Base-by-base conservation (phyloP, 2,888 invertebrate species). In the Oxystoma pomonae region DNA sequence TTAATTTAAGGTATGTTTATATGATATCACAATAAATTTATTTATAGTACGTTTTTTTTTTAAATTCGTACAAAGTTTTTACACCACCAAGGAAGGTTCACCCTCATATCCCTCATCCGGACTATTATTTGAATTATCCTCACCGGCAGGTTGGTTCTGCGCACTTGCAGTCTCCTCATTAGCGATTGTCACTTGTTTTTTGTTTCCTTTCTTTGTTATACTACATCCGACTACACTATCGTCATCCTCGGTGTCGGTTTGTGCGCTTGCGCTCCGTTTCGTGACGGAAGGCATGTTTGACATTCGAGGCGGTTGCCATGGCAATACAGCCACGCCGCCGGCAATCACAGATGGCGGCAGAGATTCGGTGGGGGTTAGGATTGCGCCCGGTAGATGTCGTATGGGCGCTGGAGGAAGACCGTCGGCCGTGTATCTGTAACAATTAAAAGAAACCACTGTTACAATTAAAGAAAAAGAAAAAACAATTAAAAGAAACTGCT, bases 351-450 rank as follows among this genome's bases (percentile, higher is more conserved):
- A 74, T 16, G 80, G 82, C 1, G 85, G 77, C 61, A 86, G 86
- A 57, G 84, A 85, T 72, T 89, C 65, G 1, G 12, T 21, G 1
- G 57, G 56, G 1, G 20, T 17, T 22, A 22, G 16, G 16, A 12
- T 20, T 21, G 20, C 16, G 1, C 66, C 68, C 55, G 58, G 20
- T 1, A 60, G 64, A 20, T 61, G 60, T 51, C 65, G 61, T 52
- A 66, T 17, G 65, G 51, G 19, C 55, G 60, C 61, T 35, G 66
- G 66, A 0, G 90, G 90, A 77, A 90, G 90, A 3, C 91, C 90
- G 60, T 71, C 70, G 2, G 71, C 76, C 1, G 91, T 91, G 73
- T 90, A 90, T 69, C 90, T 70, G 71, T 83, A 69, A 74, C 55
- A 61, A n/a, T n/a, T n/a, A n/a, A n/a, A n/a, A n/a, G n/a, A n/a